These are phyloP conservation scores for Atethmia centrago DNA, from an alignment of 2,888 invertebrate genomes.

Conservation along the genomic window DNA sequence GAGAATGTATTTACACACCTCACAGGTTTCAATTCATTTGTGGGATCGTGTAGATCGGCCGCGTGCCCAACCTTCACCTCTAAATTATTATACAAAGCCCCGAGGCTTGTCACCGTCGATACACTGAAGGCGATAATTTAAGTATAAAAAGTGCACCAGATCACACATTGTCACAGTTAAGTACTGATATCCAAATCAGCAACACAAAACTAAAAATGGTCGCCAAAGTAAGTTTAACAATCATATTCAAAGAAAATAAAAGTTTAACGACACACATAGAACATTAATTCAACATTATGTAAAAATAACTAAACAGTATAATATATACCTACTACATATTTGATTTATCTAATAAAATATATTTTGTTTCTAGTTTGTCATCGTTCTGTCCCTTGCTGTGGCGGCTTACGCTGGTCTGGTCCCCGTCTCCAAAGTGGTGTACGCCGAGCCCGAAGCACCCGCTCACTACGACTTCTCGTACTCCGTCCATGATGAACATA, in stretches of 20 bases:
- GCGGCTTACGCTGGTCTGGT: conserved; percentile 75
- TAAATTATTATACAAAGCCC: conserved; percentile 40
- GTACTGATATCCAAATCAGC: conserved; percentile 73
- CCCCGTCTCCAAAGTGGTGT: conserved; percentile 77
- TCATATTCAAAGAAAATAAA: background rate
- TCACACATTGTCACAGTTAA: conserved; percentile 76
- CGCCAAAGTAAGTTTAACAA: conserved; percentile 78
- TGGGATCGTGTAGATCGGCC: background rate
- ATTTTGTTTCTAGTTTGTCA: conserved; percentile 69
- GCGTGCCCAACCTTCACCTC: conserved; percentile 57
- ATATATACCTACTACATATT: too few species aligned
- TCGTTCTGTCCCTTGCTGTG: conserved; percentile 75
- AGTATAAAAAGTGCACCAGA: conserved; percentile 81
- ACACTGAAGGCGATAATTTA: conserved; percentile 66
- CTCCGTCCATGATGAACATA: conserved; percentile 85
- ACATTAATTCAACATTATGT: background rate
- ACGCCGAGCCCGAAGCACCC: conserved; percentile 81
- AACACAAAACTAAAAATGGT: conserved; percentile 80
- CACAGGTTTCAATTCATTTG: background rate
- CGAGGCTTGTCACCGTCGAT: conserved; percentile 49
- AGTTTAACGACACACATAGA: background rate
- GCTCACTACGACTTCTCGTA: conserved; percentile 86
- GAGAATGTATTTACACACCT: conserved; percentile 23
- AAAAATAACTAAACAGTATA: too few species aligned
- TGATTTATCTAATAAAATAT: conserved; percentile 8